Base-by-base conservation (phyloP, 2,797 vertebrate genomes). In the Schizopygopsis malacanthus region DNA sequence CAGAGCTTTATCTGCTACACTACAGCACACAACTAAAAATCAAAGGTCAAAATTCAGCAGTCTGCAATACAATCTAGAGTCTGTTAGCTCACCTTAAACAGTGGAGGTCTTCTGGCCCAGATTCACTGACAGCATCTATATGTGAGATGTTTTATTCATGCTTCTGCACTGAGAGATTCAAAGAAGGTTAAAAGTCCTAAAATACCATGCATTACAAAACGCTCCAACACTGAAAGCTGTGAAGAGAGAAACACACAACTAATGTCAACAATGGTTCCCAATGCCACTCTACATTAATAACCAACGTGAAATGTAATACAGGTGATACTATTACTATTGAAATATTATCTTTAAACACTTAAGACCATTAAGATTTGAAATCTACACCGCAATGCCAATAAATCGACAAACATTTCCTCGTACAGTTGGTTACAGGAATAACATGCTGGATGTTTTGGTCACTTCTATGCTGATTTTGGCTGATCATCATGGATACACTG, bases 81-180 rank as follows among this genome's bases (percentile, higher is more conserved):
- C 22, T 25, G 45, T 75, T 18, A 75, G 8, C 8, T 25, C 16
- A 73, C 4, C 45, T 50, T 75, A 52, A 75, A 52, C 72, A 33
- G 4, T 33, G 47, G 8, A 80, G 61, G 52, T 61, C 5, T 82
- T 43, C 37, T 43, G 65, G 80, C 47, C 22, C 80, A 72, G 47
- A 82, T 59, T 82, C n/a, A 41, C 80, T 43, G 33, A 22, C 9
- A 20, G n/a, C 8, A 15, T 52, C 25, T 47, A 6, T 13, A n/a
- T 45, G 47, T 18, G 50, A n/a, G 18, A 72, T 82, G 81, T 72
- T 73, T 82, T 73, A 73, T 82, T 82, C 69, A 82, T 82, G 81
- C 6, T 6, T 71, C 52, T 71, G 52, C 16, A 43, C 50, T 56
- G 52, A 82, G 20, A 81, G 50, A 59, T 71, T 54, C 13, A 82